Evolutionary conservation across 2,888 invertebrate species (phyloP), one percentile per base, ranked within the genome.

Genomic region (Macrosiphum euphorbiae): DNA sequence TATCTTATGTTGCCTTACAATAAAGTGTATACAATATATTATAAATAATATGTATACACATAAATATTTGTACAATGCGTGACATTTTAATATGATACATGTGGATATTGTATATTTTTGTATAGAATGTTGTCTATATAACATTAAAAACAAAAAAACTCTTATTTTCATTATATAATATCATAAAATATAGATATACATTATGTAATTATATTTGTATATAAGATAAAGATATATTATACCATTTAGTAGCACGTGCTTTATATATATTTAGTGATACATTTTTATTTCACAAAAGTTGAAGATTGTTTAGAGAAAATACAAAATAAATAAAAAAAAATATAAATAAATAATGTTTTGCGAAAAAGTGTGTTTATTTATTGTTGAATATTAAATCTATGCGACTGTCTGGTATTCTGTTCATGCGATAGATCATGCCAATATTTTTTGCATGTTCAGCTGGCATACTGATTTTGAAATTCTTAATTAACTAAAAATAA

Each of bases 391-490:
- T 95, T 91, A 95, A 95, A 94, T 96, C 95, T 85, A 96, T 95
- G 91, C 95, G 95, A 94, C 95, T 95, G 88, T 96, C 96, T 16
- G 96, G 96, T 58, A 96, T 95, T 88, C 96, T 95, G 94, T 96
- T 96, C 96, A 96, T 95, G 86, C 96, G 95, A 95, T 95, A 96
- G 10, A 96, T 95, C 96, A 96, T 96, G 47, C 96, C 96, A 55
- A 96, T 95, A 61, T 95, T 94, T 84, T 92, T 94, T 24, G 95
- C 94, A 26, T 95, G 95, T 50, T 95, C 94, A 94, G 95, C 95
- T 67, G 93, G 85, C 58, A 93, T 84, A 61, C 44, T 92, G 44
- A 96, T 91, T 47, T 95, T 92, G 92, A 95, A 96, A 41, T 95
- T 95, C 87, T 95, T 95, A 93, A 96, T 95, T 90, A 96, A 95